A percentile compares a stretch with the other conserved stretches of the same genome.
These are phyloP conservation scores for Eupeodes latifasciatus DNA, from an alignment of 2,888 invertebrate genomes.

Conservation along the genomic window DNA sequence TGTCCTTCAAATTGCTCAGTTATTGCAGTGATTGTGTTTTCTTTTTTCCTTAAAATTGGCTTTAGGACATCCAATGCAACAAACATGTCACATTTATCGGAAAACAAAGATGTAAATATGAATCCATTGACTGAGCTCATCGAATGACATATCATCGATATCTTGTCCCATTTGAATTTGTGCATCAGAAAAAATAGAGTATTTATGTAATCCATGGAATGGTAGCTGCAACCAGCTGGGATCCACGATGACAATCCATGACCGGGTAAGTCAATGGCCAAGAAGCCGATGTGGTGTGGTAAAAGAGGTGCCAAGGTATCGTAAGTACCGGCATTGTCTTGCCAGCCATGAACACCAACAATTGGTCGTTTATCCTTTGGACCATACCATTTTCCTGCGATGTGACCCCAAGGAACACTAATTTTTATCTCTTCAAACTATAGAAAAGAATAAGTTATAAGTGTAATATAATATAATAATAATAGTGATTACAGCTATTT, in stretches of 20 bases:
- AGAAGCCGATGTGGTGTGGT: constrained; percentile 84
- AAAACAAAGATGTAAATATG: constrained; percentile 87
- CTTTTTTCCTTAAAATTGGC: constrained; percentile 78
- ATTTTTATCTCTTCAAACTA: constrained; percentile 88
- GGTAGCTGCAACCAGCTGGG: constrained; percentile 86
- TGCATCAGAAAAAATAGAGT: constrained; percentile 86
- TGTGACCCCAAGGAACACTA: constrained; percentile 88
- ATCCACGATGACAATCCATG: constrained; percentile 89
- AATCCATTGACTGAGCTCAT: constrained; percentile 88
- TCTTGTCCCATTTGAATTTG: constrained; percentile 88
- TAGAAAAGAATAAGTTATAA: background rate
- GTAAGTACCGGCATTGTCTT: constrained; percentile 91
- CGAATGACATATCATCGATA: constrained; percentile 89
- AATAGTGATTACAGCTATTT: too few species aligned
- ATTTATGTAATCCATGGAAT: constrained; percentile 83
- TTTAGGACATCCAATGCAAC: constrained; percentile 82
- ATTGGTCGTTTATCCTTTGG: constrained; percentile 87
- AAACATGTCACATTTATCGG: constrained; percentile 85
- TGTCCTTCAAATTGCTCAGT: constrained; percentile 82
- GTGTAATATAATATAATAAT: too few species aligned
- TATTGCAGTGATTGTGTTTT: constrained; percentile 79
- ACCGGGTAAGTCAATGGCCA: constrained; percentile 89
- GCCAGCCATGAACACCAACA: constrained; percentile 90
- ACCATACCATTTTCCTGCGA: constrained; percentile 90
- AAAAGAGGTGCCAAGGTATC: constrained; percentile 89